Evolutionary conservation across 2,888 invertebrate genomes (phyloP).

Genomic region (Fissipunctia ypsillon): DNA sequence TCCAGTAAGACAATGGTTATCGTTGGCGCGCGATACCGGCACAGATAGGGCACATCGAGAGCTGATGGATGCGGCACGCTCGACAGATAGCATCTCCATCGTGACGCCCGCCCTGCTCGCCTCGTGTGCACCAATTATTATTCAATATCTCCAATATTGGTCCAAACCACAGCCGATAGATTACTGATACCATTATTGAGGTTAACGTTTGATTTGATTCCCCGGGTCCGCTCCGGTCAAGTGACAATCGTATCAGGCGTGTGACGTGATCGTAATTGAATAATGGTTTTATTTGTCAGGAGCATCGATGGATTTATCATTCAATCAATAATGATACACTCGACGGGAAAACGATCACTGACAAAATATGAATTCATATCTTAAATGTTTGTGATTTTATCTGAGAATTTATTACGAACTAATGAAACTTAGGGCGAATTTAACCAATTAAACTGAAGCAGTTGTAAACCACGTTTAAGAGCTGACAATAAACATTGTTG

Average conservation of each 20-base stretch:
- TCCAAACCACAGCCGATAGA: constrained; percentile 66
- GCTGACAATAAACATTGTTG: too few species aligned
- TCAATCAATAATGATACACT: constrained; percentile 72
- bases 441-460: too few species aligned
- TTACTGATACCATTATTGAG: constrained; percentile 79
- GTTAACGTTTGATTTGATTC: constrained; percentile 81
- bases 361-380: constrained; percentile 66
- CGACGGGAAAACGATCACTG: constrained; percentile 57
- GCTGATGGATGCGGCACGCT: constrained; percentile 90
- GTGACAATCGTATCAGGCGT: constrained; percentile 80
- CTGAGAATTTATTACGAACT: constrained; percentile 42
- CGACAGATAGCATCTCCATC: constrained; percentile 86
- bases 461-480: too few species aligned
- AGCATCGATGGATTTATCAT: constrained; percentile 77
- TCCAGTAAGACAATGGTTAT: constrained; percentile 87
- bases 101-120: constrained; percentile 78
- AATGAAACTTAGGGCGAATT: too few species aligned
- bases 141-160: constrained; percentile 84
- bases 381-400: constrained; percentile 53
- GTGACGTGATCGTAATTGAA: constrained; percentile 81
- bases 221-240: constrained; percentile 81
- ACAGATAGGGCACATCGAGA: constrained; percentile 78
- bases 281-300: constrained; percentile 80
- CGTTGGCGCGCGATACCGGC: constrained; percentile 83
- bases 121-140: constrained; percentile 89